Conservation (phyloP, 37 sponge, comb jelly and placozoan genomes). For the Haliclona indistincta region DNA sequence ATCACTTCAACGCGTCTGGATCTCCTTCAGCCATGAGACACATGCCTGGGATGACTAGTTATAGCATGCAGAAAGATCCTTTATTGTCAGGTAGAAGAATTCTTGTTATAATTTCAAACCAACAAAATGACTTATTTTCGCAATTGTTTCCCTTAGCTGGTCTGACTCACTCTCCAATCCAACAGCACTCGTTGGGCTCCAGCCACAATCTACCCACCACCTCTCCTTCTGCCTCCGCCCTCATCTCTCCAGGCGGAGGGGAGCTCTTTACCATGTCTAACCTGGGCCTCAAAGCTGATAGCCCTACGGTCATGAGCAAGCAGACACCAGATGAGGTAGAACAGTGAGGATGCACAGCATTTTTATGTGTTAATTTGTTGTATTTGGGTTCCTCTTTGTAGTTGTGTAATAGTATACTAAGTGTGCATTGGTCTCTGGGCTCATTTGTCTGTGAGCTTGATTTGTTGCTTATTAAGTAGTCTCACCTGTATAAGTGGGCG, state of each 20-base stretch:
- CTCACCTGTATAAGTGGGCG: neutral
- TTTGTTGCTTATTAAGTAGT: too few species aligned
- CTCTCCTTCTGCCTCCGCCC: neutral
- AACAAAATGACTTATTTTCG: neutral
- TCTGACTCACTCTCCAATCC: neutral
- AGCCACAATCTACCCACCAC: neutral
- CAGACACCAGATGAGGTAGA: conserved; percentile 40
- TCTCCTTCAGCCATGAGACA: neutral
- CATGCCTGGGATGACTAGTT: neutral
- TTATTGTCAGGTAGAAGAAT: conserved; percentile 23
- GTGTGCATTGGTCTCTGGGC: too few species aligned
- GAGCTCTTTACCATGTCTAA: neutral
- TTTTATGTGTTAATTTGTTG: too few species aligned
- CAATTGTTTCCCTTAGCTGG: neutral
- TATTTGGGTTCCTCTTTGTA: too few species aligned
- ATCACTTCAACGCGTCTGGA: neutral
- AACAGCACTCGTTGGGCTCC: neutral
- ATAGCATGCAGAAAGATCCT: conserved; percentile 47
- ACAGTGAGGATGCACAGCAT: too few species aligned
- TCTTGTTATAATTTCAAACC: neutral
- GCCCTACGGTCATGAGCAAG: conserved; percentile 57
- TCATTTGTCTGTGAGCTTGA: too few species aligned
- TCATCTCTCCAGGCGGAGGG: neutral
- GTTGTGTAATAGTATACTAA: too few species aligned
- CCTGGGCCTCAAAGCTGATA: conserved; percentile 34